Base-by-base conservation (phyloP, 2,797 vertebrate genomes). In the Arnoldichthys spilopterus region DNA sequence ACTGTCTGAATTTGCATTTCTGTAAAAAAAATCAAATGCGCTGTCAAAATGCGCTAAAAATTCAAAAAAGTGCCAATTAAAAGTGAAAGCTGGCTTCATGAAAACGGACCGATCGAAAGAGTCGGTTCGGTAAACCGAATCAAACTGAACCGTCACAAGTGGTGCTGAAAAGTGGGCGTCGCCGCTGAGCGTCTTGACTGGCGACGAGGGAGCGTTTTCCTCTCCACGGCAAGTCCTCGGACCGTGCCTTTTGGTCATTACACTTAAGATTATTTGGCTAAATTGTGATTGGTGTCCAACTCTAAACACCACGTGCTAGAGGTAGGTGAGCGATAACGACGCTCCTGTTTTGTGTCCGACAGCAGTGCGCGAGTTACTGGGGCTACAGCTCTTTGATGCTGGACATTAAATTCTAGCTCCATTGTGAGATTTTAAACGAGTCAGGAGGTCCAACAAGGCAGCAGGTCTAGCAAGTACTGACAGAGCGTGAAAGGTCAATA, bases 91-190 rank as follows among this genome's bases (percentile, higher is more conserved):
- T 30, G 67, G 49, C 47, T 67, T 45, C 34, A 34, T 7, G 12
- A 20, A 16, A 47, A 47, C 43, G 13, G 8, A 40, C 37, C 1
- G 3, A 1, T 64, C 62, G 18, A 37, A 22, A 5, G 62, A 64
- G 22, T 64, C 62, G 62, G 11, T 40, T 64, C 34, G 11, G 8
- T 5, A n/a, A 63, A 63, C 62, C 5, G 62, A 64, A 40, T n/a
- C 20, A 5, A 40, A 37, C 59, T 4, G 62, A 40, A 37, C 3
- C 20, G 12, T 64, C 62, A 4, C 18, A 1, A 22, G 62, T 4
- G 37, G 61, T 51, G 76, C 64, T 66, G 20, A 45, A 32, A 80
- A 75, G 89, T 90, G 89, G 91, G 90, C 90, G 90, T 90, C 66
- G 83, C 81, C 87, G 49, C 72, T 11, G 28, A 47, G 37, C 67